Base-by-base conservation (phyloP, 1,140 invertebrate genomes). In the Arion vulgaris region DNA sequence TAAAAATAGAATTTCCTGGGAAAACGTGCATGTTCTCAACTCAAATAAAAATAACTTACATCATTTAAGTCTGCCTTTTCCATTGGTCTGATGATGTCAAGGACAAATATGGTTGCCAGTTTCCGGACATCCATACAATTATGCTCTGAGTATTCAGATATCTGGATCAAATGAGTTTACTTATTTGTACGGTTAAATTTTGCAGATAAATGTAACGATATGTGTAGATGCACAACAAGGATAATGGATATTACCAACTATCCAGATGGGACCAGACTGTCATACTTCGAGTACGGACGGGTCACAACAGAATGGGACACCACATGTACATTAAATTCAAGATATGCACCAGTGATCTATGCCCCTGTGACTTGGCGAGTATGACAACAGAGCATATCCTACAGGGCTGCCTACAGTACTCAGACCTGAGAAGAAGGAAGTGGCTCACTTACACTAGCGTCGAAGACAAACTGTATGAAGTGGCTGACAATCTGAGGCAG, bases 41-140 rank as follows among this genome's bases (percentile, higher is more conserved):
- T 53, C 26, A 15, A 15, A 53, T 53, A 53, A 15, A 53, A 53
- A 53, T 53, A 53, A 69, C 73, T 41, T 72, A 80, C 78, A 5
- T 80, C 32, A 32, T 45, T 71, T 1, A 66, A 38, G 45, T 80
- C 78, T 13, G 71, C 78, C 62, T 71, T 36, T 38, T 80, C 71
- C 26, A 80, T 26, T 11, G 78, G 78, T 28, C 71, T 71, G 5
- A 80, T 45, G 41, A 80, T 38, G 38, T 80, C 78, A 0, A 80
- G 39, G 28, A 80, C 78, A 51, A 80, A 80, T 23, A 80, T 41
- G 1, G 78, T 80, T 4, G 78, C 78, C 5, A 80, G 68, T 32
- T 80, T 80, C 32, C 78, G 62, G 23, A 80, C 78, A 32, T 80
- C 78, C 78, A 80, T 80, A 11, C 13, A 2, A 34, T 80, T 80